Base-by-base conservation (phyloP, 2,113 vertebrate genomes). In the Aphelocoma coerulescens region DNA sequence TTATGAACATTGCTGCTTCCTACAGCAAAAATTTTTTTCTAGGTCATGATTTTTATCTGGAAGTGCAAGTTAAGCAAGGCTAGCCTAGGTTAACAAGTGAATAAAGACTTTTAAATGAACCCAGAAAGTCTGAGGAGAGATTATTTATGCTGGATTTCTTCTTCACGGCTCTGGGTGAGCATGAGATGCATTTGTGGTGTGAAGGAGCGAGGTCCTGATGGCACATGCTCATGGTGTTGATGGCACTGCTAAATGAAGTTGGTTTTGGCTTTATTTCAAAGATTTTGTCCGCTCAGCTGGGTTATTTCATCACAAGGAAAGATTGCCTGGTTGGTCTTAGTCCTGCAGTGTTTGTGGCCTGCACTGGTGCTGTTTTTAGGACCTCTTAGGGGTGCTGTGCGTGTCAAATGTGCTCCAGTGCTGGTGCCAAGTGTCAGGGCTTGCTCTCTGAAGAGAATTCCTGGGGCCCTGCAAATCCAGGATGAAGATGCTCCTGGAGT, bases 1-100 rank as follows among this genome's bases (percentile, higher is more conserved):
- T 76, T 69, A 63, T 0, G 0, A 75, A 20, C 39, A 26, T 28
- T 59, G 32, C 67, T 78, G 59, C 77, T 93, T 94, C 73, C 71
- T 57, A 21, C 74, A 57, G 77, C 46, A 85, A 51, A 67, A 46
- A 32, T 10, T 27, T 46, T 59, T 90, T 91, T 87, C 69, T 85
- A n/a, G 85, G 71, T 73, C 48, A 26, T 6, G 43, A 52, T 67
- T 93, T 92, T 89, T 78, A 85, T 93, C 68, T 67, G 88, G 51
- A 44, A 39, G 17, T 59, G 37, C 35, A 81, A 89, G 33, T 43
- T 55, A 33, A 67, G 69, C 39, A 20, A 51, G 57, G 66, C 39
- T 37, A 43, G 65, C 22, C 44, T 26, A 28, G 52, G 59, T 63
- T 49, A 89, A 46, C 6, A 11, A 54, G 35, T 46, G 17, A 80